phyloP scores from a whole-genome alignment of 37 sponge, comb jelly and placozoan genomes.

The Amphimedon queenslandica region DNA sequence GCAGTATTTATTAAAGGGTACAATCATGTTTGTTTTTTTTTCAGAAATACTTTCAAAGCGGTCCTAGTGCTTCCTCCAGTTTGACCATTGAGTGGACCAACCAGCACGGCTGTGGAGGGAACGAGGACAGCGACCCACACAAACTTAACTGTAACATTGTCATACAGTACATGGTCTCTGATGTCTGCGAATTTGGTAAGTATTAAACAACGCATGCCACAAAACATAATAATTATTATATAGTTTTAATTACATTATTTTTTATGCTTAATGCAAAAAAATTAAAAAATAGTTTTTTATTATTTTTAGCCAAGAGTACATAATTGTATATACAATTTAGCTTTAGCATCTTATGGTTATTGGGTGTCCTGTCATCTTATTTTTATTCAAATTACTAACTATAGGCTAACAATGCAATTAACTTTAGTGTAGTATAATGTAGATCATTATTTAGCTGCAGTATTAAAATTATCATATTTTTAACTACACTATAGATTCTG shows the following conservation, averaged over 20 bases:
- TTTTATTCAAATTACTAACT: too few relatives aligned
- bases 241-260: not conserved
- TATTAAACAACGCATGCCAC: too few relatives aligned
- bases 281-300: not conserved
- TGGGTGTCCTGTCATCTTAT: too few relatives aligned
- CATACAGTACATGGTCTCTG: slow-evolving; percentile 94
- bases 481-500: too few relatives aligned
- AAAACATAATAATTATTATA: not conserved
- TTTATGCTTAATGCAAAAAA: not conserved
- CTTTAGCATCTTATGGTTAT: too few relatives aligned
- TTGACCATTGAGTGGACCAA: slow-evolving; percentile 95
- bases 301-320: not conserved
- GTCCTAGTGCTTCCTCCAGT: slow-evolving; percentile 8
- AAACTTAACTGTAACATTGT: slow-evolving; percentile 98
- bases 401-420: too few relatives aligned
- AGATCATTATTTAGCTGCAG: too few relatives aligned
- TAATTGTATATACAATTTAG: too few relatives aligned
- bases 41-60: slow-evolving; percentile 90
- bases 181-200: slow-evolving; percentile 24
- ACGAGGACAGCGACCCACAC: slow-evolving; percentile 88
- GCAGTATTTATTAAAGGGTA: too few relatives aligned
- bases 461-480: too few relatives aligned
- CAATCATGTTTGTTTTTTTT: too few relatives aligned
- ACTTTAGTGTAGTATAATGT: too few relatives aligned
- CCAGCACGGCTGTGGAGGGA: slow-evolving; percentile 98